Evolutionary conservation across 2,797 vertebrate species (phyloP).

Genomic region (Sorex maritimensis): DNA sequence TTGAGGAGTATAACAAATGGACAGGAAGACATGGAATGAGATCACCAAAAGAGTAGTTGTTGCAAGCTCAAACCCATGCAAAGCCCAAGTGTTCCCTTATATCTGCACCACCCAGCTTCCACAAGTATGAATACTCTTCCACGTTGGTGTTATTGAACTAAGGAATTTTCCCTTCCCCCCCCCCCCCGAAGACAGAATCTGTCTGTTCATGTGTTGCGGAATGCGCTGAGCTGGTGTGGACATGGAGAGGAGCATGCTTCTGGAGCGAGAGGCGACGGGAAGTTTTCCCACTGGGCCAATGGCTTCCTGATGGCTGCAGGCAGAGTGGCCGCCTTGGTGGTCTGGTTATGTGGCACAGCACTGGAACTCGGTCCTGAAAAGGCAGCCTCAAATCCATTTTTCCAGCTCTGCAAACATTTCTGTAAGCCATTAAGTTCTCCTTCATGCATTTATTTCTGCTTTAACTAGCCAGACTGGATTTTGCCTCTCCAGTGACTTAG

Average conservation of each 20-base stretch:
- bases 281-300: conserved; percentile 72
- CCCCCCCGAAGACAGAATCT: conserved; percentile 29
- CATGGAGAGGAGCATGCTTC: conserved; percentile 18
- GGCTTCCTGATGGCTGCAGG: conserved; percentile 65
- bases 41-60: not conserved
- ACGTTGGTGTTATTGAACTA: conserved; percentile 11
- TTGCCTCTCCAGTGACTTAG: conserved; percentile 45
- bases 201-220: conserved; percentile 14
- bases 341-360: conserved; percentile 57
- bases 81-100: not conserved
- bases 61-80: conserved; percentile 10
- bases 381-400: conserved; percentile 72
- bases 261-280: conserved; percentile 47
- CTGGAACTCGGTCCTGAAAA: conserved; percentile 59
- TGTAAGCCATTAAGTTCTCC: conserved; percentile 69
- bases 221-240: conserved; percentile 43
- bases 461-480: conserved; percentile 45
- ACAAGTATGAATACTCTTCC: not conserved
- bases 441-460: conserved; percentile 65
- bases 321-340: conserved; percentile 68
- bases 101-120: not conserved
- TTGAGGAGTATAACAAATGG: conserved; percentile 48
- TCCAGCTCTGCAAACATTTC: conserved; percentile 77
- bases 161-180: conserved; percentile 24
- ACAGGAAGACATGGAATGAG: not conserved